Conservation (phyloP, 2,888 invertebrate genomes). For the Prenolepis imparis region DNA sequence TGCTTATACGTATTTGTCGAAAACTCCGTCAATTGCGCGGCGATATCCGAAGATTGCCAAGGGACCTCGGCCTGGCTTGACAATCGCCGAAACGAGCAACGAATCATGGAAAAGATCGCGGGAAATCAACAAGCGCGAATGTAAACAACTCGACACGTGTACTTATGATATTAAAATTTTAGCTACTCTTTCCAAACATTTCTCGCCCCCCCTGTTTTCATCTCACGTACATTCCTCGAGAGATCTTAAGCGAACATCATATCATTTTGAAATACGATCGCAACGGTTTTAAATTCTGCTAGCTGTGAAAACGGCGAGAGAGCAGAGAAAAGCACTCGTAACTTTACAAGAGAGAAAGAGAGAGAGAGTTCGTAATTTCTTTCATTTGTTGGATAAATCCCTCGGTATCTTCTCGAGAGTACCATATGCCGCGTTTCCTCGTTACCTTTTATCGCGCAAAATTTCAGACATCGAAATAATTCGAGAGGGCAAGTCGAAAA, state of each 20-base stretch:
- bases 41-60: slow-evolving; percentile 15
- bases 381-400: slow-evolving; percentile 31
- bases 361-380: slow-evolving; percentile 16
- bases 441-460: slow-evolving; percentile 28
- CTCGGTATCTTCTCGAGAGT: slow-evolving; percentile 3
- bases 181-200: background rate
- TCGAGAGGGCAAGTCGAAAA: slow-evolving; percentile 46
- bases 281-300: background rate
- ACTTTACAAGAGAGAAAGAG: slow-evolving; percentile 9
- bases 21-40: slow-evolving; percentile 5
- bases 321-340: background rate
- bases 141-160: background rate
- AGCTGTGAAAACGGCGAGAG: slow-evolving; percentile 13
- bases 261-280: slow-evolving; percentile 10
- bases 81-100: slow-evolving; percentile 1
- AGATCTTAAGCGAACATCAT: slow-evolving; percentile 6
- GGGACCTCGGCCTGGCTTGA: background rate
- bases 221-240: background rate
- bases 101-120: background rate
- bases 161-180: slow-evolving; percentile 4
- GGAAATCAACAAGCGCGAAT: background rate
- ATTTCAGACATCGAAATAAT: slow-evolving; percentile 59
- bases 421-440: slow-evolving; percentile 5
- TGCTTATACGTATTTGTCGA: slow-evolving; percentile 26
- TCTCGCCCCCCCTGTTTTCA: background rate